Conservation (phyloP, 2,888 invertebrate genomes). For the Trachelus iudaicus region DNA sequence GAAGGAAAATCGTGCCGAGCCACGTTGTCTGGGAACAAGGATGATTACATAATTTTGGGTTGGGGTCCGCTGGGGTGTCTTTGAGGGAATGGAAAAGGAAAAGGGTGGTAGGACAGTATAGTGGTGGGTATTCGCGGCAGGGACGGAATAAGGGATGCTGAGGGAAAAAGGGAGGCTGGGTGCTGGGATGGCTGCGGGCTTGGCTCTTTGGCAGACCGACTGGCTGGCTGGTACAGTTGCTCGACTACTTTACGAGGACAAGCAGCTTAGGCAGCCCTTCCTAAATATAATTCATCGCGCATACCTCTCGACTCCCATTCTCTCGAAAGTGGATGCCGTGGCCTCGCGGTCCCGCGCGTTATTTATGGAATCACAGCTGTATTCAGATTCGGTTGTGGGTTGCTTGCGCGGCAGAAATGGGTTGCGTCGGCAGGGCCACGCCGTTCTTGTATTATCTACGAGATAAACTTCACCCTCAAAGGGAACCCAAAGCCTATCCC, state of each 20-base stretch:
- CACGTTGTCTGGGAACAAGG: constrained; percentile 23
- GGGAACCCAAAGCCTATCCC: neutral
- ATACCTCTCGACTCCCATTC: constrained; percentile 13
- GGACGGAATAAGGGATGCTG: neutral
- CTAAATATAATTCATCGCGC: constrained; percentile 45
- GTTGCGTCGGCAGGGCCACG: constrained; percentile 2
- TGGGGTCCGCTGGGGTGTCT: neutral
- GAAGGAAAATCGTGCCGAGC: constrained; percentile 14
- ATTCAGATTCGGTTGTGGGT: constrained; percentile 21
- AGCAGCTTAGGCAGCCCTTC: constrained; percentile 45
- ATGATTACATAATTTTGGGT: constrained; percentile 33
- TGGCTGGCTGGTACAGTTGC: constrained; percentile 7
- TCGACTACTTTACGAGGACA: constrained; percentile 40
- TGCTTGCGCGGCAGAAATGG: constrained; percentile 21
- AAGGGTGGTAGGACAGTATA: neutral
- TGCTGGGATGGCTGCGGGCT: neutral
- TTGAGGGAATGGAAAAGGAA: neutral
- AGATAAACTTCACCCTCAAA: constrained; percentile 6
- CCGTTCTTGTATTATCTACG: constrained; percentile 26
- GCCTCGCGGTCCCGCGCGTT: constrained; percentile 35
- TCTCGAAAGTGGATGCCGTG: constrained; percentile 24
- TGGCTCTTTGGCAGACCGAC: neutral
- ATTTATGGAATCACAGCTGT: constrained; percentile 58
- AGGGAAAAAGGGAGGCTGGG: neutral
- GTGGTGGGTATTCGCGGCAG: neutral